These are phyloP conservation scores for Tetanocera ferruginea DNA, from an alignment of 2,888 invertebrate genomes.

Conservation along the genomic window DNA sequence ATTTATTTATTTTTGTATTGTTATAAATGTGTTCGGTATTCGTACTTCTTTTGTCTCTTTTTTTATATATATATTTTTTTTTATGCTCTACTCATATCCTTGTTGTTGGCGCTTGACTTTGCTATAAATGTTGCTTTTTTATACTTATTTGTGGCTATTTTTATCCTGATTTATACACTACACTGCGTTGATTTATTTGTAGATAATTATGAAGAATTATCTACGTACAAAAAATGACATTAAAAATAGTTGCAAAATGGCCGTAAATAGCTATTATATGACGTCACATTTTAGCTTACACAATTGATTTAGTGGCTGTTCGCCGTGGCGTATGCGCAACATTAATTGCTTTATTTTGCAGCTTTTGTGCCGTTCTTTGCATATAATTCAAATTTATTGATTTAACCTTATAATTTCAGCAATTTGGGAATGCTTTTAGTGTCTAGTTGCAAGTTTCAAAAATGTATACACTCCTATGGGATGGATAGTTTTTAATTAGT, in stretches of 20 bases:
- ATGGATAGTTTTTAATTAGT: too few species aligned
- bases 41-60: neutral
- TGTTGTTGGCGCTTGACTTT: neutral
- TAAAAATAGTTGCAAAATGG: too few species aligned
- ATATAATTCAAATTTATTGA: too few species aligned
- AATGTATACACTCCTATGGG: too few species aligned
- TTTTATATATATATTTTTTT: neutral
- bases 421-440: too few species aligned
- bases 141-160: neutral
- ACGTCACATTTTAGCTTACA: too few species aligned
- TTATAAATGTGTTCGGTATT: neutral
- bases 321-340: neutral
- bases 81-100: neutral
- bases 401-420: too few species aligned
- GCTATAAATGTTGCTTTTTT: too few species aligned
- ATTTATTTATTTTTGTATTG: neutral
- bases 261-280: too few species aligned
- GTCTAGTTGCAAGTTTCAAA: too few species aligned
- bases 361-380: too few species aligned
- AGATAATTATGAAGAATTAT: neutral
- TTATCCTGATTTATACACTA: neutral
- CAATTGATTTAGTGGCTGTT: neutral
- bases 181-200: neutral
- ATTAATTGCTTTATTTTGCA: neutral
- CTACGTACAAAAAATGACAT: neutral